Evolutionary conservation across 2,113 vertebrate species (phyloP).

Genomic region (Junco hyemalis): DNA sequence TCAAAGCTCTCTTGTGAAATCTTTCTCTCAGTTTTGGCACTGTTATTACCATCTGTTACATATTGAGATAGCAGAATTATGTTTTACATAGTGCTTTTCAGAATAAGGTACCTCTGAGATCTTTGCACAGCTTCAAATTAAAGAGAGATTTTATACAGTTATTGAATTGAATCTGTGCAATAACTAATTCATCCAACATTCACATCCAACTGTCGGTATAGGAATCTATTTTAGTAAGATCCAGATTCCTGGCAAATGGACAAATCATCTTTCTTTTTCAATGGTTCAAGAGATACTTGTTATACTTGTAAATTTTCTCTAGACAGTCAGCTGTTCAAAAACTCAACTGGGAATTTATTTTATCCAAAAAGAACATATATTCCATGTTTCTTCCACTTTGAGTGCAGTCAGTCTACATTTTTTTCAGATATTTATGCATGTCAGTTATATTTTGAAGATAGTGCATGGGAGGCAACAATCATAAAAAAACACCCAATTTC

Average conservation of each 20-base stretch:
- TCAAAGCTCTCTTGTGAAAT: constrained; percentile 36
- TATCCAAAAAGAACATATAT: not conserved
- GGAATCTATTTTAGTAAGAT: not conserved
- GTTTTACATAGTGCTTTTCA: not conserved
- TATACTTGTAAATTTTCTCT: not conserved
- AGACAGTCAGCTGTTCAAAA: not conserved
- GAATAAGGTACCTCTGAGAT: not conserved
- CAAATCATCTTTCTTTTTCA: not conserved
- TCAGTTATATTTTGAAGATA: not conserved
- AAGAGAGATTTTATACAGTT: not conserved
- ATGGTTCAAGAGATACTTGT: not conserved
- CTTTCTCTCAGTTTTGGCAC: constrained; percentile 1
- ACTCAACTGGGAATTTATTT: not conserved
- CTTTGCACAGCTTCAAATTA: not conserved
- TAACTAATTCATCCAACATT: not conserved
- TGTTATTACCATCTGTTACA: constrained; percentile 36
- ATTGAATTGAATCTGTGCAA: not conserved
- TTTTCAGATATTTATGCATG: not conserved
- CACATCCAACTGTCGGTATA: not conserved
- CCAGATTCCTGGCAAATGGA: not conserved
- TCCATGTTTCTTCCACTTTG: not conserved
- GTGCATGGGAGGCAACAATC: not conserved
- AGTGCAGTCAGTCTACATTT: not conserved
- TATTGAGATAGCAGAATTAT: not conserved
- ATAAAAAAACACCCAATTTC: not conserved